Evolutionary conservation across 2,797 vertebrate genomes (phyloP), one percentile per base, ranked within the genome.

Genomic region (Acanthurus leucopareius): DNA sequence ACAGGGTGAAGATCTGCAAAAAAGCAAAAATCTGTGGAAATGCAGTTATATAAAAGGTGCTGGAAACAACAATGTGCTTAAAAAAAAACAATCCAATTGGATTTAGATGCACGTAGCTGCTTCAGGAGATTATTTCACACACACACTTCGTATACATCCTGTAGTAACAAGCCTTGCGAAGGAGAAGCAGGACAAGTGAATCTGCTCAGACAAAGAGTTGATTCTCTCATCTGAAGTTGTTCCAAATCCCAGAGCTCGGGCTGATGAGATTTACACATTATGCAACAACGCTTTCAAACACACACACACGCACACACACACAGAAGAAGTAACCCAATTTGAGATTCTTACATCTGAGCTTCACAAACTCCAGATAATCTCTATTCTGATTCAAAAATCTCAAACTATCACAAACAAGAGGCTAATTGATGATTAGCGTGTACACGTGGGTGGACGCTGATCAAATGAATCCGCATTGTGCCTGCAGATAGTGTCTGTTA

Each of bases 211-310:
- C 75, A 75, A 85, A 82, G 70, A 85, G 35, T 63, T 60, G 42
- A 54, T 75, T 67, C 57, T 6, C 73, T 87, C 72, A 52, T 85
- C 84, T 74, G 73, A 85, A 87, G 77, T 62, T 40, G 28, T 60
- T 77, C 71, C 70, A 85, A 85, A 74, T 82, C 87, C 87, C 87
- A 72, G 3, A 44, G 83, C 64, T 38, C 71, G 56, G n/a, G 62
- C 77, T 77, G 68, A 47, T 1, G 53, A 82, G 65, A 56, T 54
- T 77, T 73, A 70, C 66, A 42, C 72, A 40, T 72, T 73, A 69
- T 13, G 63, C 75, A 85, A 75, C 73, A 38, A n/a, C 19, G 0
- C 42, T 25, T 22, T 52, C 64, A 40, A 9, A 61, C 47, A 73
- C 35, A 51, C 66, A 66, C 59, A 61, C 47, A 73, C 35, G 45